Conservation (phyloP, 2,888 invertebrate species). For the Pachliopta kotzebuea region DNA sequence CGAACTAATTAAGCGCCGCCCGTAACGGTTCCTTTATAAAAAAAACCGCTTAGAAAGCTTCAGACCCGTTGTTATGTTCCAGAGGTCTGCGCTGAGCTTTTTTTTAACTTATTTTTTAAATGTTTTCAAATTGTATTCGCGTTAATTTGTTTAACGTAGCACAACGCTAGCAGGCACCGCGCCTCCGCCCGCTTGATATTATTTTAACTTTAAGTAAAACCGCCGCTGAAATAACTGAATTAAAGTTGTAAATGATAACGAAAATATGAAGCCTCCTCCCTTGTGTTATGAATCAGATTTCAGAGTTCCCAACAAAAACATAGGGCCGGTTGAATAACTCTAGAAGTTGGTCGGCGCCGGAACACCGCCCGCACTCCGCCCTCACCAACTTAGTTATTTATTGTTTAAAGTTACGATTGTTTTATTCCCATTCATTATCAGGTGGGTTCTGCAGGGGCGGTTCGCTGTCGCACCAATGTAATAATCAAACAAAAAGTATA, state of each 20-base stretch:
- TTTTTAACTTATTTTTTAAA: too few species aligned
- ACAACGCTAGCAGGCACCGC: too few species aligned
- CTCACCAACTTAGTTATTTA: conserved; percentile 20
- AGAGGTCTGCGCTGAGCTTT: background rate
- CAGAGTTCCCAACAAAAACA: background rate
- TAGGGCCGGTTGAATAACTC: background rate
- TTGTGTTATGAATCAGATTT: background rate
- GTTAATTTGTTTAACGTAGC: too few species aligned
- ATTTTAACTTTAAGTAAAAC: too few species aligned
- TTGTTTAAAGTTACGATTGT: conserved; percentile 22
- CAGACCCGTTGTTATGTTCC: background rate
- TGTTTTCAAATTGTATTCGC: too few species aligned
- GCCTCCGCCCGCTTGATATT: too few species aligned
- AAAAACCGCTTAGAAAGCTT: background rate
- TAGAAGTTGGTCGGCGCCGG: background rate
- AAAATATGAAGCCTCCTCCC: background rate
- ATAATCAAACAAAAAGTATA: too few species aligned
- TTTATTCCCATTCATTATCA: conserved; percentile 2
- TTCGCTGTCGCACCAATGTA: too few species aligned
- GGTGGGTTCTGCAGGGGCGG: background rate
- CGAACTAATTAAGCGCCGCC: conserved; percentile 5
- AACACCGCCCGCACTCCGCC: conserved; percentile 9
- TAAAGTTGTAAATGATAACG: background rate
- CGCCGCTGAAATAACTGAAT: too few species aligned
- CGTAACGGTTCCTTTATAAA: background rate